phyloP scores from a whole-genome alignment of 2,113 vertebrate genomes.

The Indri indri region DNA sequence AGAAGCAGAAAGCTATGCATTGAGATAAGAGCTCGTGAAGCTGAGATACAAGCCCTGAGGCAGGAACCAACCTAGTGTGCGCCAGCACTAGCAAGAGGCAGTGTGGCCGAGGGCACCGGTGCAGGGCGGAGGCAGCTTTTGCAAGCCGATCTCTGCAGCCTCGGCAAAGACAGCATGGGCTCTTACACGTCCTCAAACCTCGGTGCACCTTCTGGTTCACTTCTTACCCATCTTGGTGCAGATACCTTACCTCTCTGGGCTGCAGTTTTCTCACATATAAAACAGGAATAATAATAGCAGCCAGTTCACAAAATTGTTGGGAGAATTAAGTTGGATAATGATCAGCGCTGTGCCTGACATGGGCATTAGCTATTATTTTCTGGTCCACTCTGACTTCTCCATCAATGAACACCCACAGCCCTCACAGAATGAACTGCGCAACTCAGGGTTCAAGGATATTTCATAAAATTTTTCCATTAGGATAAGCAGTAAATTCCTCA shows the following conservation, averaged over 20 bases:
- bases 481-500: background rate
- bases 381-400: background rate
- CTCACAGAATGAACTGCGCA: background rate
- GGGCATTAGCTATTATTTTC: background rate
- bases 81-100: background rate
- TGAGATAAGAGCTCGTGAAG: background rate
- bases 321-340: background rate
- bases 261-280: background rate
- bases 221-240: background rate
- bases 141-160: background rate
- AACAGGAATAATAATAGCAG: background rate
- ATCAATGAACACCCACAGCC: background rate
- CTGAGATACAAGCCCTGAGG: background rate
- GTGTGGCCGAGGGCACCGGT: fast-evolving
- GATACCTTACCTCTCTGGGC: background rate
- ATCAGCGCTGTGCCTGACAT: no score
- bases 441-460: background rate
- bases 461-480: background rate
- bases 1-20: background rate
- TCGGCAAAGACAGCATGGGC: fast-evolving
- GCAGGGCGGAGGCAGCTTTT: no score
- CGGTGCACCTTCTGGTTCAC: background rate
- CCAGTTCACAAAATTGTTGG: background rate
- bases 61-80: background rate
- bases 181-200: background rate